phyloP scores from a whole-genome alignment of 2,797 vertebrate species.

The Vultur gryphus region DNA sequence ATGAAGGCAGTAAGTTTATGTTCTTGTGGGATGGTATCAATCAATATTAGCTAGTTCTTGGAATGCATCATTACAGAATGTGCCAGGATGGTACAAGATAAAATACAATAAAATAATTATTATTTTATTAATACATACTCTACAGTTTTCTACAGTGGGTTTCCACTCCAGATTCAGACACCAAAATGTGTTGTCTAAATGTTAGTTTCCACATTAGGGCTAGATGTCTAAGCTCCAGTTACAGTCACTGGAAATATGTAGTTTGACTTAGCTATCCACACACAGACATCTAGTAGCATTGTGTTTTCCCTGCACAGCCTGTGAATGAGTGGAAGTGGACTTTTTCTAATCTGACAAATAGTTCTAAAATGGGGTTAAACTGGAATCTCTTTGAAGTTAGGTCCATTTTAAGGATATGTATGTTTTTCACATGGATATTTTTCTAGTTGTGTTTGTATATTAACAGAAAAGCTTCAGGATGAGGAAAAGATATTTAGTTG shows the following conservation, averaged over 20 bases:
- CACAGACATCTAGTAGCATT: neutral
- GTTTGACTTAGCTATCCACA: neutral
- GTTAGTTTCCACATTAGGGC: neutral
- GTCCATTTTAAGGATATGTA: neutral
- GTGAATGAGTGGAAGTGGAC: neutral
- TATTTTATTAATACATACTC: neutral
- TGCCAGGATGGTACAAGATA: neutral
- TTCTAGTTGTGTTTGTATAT: neutral
- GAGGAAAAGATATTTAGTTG: neutral
- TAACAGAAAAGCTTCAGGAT: neutral
- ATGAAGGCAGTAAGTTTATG: neutral
- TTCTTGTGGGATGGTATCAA: neutral
- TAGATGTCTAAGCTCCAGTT: neutral
- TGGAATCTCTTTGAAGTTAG: neutral
- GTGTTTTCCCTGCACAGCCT: neutral
- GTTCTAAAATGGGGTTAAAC: neutral
- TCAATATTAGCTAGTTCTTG: neutral
- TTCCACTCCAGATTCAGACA: neutral
- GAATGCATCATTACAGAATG: neutral
- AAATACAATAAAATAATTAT: neutral
- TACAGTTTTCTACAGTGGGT: neutral
- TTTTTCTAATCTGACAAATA: neutral
- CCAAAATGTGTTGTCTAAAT: neutral
- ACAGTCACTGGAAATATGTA: neutral
- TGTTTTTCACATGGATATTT: neutral